Conservation (phyloP, 2,797 vertebrate genomes). For the Ctenopoma kingsleyae region DNA sequence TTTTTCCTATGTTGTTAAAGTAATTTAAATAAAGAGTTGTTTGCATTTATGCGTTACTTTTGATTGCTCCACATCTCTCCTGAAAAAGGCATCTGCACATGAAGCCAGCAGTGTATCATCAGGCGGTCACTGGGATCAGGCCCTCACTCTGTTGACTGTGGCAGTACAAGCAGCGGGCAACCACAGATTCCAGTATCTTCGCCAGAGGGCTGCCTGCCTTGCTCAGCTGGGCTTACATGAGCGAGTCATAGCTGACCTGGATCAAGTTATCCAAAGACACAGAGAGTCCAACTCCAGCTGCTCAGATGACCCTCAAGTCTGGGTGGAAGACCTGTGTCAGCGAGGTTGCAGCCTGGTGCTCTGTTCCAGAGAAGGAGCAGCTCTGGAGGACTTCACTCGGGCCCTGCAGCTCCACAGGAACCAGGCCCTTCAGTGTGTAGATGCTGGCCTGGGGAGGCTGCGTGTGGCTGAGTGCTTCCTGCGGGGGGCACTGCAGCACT, state of each 20-base stretch:
- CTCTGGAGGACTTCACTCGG: constrained; percentile 85
- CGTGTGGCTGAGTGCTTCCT: constrained; percentile 82
- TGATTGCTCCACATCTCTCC: constrained; percentile 1
- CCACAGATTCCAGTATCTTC: constrained; percentile 78
- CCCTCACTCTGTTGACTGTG: constrained; percentile 87
- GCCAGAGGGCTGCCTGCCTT: constrained; percentile 88
- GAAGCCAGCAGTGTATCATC: constrained; percentile 84
- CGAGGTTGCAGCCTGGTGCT: constrained; percentile 85
- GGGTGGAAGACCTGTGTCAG: constrained; percentile 86
- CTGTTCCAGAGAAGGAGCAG: constrained; percentile 80
- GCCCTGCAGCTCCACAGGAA: constrained; percentile 86
- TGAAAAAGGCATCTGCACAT: constrained; percentile 86
- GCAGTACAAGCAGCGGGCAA: constrained; percentile 81
- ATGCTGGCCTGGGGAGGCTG: constrained; percentile 74
- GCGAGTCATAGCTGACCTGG: constrained; percentile 87
- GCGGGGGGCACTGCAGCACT: constrained; percentile 77
- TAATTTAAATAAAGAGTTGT: background rate
- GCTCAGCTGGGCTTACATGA: constrained; percentile 81
- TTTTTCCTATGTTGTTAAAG: background rate
- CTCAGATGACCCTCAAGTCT: constrained; percentile 59
- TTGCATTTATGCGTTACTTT: background rate
- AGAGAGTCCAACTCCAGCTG: constrained; percentile 15
- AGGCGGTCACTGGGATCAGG: constrained; percentile 74
- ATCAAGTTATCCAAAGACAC: constrained; percentile 82
- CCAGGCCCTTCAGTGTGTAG: constrained; percentile 80